Evolutionary conservation across 2,797 vertebrate genomes (phyloP), one percentile per base, ranked within the genome.

Genomic region (Lacerta agilis): DNA sequence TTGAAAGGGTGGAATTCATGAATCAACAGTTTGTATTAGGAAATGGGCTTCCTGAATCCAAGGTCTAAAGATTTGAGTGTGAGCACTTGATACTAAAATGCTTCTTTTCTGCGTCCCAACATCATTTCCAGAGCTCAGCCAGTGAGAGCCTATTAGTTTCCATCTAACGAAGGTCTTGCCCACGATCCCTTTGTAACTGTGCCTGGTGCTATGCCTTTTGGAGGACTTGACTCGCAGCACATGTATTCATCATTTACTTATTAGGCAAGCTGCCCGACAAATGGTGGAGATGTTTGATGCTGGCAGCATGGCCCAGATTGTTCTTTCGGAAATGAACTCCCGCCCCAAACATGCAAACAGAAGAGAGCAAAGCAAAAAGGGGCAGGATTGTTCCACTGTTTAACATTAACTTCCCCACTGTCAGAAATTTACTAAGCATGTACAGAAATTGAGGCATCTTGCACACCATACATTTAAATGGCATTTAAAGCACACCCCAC

Each of bases 121-220:
- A 18, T 75, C 29, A 20, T n/a, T 82, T 81, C 83, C 36, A 13
- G 41, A 69, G 81, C 3, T 71, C 9, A 45, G 4, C 5, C 33
- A 67, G 6, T 43, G 55, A n/a, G 8, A 13, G 36, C 6, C 38
- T 58, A 76, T 13, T 1, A 0, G 0, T 1, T 2, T 17, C 49
- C n/a, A 43, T 67, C 45, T 11, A 18, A 0, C 1, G 0, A 83
- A 72, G 18, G 8, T 1, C 0, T 69, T 4, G 18, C 0, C 0
- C 86, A 67, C 33, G 3, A 6, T 69, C 69, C 43, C 15, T 0
- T 1, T 79, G 13, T 61, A 55, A 75, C 49, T 8, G 17, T 29
- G 45, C 15, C 5, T 41, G 15, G 9, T 71, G 61, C 3, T 4
- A 67, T 0, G 2, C 4, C 79, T 55, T 20, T 0, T 0, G 25